A percentile compares a stretch with the other conserved stretches of the same genome.
These are phyloP conservation scores for Torymus auratus DNA, from an alignment of 2,888 invertebrate species.

Conservation along the genomic window DNA sequence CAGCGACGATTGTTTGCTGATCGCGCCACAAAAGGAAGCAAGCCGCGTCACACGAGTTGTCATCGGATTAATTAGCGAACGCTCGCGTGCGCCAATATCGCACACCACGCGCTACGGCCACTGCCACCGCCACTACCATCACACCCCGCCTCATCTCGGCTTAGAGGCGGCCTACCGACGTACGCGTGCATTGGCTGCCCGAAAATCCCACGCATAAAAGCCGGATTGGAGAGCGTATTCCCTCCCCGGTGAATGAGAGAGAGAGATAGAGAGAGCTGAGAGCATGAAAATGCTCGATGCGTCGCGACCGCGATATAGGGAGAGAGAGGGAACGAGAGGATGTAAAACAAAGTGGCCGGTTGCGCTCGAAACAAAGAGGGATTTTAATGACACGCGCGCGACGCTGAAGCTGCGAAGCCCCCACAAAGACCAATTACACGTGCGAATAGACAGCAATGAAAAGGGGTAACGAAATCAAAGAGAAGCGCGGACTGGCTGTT, in stretches of 20 bases:
- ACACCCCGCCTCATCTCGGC: background rate
- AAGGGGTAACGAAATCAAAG: conserved; percentile 41
- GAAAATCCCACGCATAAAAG: too few relatives aligned
- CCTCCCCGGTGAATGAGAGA: too few relatives aligned
- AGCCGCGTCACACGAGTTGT: conserved; percentile 12
- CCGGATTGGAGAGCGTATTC: too few relatives aligned
- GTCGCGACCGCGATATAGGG: too few relatives aligned
- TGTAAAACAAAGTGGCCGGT: conserved; percentile 19
- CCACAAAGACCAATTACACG: conserved; percentile 40
- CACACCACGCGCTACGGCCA: background rate
- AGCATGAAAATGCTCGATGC: too few relatives aligned
- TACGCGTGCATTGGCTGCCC: background rate
- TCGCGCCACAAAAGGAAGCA: conserved; percentile 19
- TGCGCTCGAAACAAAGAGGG: conserved; percentile 14
- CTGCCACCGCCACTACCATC: background rate
- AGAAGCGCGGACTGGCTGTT: background rate
- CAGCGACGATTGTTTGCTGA: background rate
- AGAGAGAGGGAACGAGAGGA: background rate
- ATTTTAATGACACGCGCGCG: conserved; percentile 23
- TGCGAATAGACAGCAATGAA: conserved; percentile 32
- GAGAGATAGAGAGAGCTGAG: too few relatives aligned
- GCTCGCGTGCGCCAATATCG: background rate
- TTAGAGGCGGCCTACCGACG: background rate
- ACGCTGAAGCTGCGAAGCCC: background rate
- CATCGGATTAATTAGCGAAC: conserved; percentile 26